phyloP scores from a whole-genome alignment of 2,113 vertebrate species.

The Brachypodius melanocephalos region DNA sequence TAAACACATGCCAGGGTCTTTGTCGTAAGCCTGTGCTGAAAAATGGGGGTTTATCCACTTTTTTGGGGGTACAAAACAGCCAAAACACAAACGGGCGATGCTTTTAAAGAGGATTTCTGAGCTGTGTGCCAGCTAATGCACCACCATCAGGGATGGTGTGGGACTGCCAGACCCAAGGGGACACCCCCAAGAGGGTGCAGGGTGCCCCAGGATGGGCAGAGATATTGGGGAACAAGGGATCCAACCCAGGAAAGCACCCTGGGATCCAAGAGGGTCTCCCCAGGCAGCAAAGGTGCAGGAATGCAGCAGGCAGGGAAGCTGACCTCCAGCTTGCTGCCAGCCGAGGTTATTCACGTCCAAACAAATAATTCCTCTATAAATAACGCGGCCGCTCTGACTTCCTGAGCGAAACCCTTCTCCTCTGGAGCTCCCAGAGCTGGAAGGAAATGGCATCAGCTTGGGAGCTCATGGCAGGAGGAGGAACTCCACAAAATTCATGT shows the following conservation, averaged over 20 bases:
- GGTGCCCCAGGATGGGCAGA: background rate
- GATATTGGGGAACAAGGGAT: background rate
- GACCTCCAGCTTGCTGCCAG: background rate
- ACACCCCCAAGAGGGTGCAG: background rate
- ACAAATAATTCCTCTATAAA: constrained; percentile 59
- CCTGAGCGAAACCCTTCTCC: background rate
- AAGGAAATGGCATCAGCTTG: background rate
- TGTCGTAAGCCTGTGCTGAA: background rate
- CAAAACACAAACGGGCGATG: accelerated
- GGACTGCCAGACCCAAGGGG: accelerated
- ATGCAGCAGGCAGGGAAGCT: background rate
- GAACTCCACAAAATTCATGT: accelerated
- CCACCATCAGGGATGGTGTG: background rate
- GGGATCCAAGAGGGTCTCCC: background rate
- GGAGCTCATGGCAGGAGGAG: background rate
- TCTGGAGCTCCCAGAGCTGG: constrained; percentile 4
- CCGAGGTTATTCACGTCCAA: constrained; percentile 20
- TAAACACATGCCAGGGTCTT: background rate
- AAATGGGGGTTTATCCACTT: background rate
- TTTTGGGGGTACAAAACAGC: accelerated
- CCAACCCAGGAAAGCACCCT: background rate
- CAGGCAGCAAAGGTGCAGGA: background rate
- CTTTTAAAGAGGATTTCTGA: background rate
- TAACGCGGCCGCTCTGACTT: background rate
- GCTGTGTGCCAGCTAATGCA: background rate